phyloP scores from a whole-genome alignment of 2,113 vertebrate genomes.

The Sylvietta virens region DNA sequence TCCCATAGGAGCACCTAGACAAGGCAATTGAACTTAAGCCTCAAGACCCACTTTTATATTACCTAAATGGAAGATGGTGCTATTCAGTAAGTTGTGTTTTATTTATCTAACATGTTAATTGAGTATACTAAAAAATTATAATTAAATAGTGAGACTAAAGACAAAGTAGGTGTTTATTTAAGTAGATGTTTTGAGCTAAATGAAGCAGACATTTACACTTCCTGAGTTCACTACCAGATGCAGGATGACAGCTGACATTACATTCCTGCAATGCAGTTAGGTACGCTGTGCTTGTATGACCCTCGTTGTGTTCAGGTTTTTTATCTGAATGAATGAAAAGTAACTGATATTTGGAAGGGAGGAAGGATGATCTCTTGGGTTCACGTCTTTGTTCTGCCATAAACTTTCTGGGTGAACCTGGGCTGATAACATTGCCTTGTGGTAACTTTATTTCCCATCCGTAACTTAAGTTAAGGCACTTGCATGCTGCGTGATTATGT shows the following conservation, averaged over 20 bases:
- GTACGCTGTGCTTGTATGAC: background rate
- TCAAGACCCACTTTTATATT: slow-evolving; percentile 89
- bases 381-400: background rate
- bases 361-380: background rate
- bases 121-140: background rate
- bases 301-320: background rate
- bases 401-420: background rate
- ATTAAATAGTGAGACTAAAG: background rate
- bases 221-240: background rate
- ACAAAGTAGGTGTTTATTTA: background rate
- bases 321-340: background rate
- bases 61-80: slow-evolving; percentile 95
- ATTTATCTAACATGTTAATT: background rate
- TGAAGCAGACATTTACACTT: background rate
- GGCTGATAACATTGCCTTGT: background rate
- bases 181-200: background rate
- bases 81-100: slow-evolving; percentile 83
- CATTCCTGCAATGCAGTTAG: background rate
- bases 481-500: background rate
- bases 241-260: background rate
- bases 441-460: background rate
- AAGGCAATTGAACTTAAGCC: slow-evolving; percentile 92
- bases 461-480: background rate
- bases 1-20: slow-evolving; percentile 90
- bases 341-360: background rate